Evolutionary conservation across 2,888 invertebrate species (phyloP), one percentile per base, ranked within the genome.

Genomic region (Drepana falcataria): DNA sequence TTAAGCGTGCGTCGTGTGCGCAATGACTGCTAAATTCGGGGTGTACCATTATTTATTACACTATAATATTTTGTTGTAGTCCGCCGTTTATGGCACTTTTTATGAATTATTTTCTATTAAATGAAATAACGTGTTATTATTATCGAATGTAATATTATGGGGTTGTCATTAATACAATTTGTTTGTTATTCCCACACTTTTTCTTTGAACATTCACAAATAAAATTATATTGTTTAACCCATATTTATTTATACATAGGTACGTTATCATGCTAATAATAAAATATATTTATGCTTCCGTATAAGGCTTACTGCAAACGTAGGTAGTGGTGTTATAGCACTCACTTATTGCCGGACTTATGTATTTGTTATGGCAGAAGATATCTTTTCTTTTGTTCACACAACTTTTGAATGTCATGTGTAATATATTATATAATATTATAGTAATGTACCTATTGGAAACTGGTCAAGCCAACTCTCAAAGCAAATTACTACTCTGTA

Each of bases 1-100:
- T 80, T 76, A 77, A 83, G 81, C 86, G 85, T 76, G 81, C 66
- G 77, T 68, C 79, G 81, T 81, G 80, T 76, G 79, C 79, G 82
- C 83, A 81, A 60, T 72, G 74, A 78, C 71, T 78, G 77, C 82
- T 78, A 79, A 81, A 87, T 86, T 83, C 85, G 85, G 90, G 89
- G 90, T 89, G 87, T 86, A 83, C 85, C 82, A 80, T 91, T 83
- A 90, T 90, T 91, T 91, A 91, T 90, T 84, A 81, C 83, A 75
- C 71, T 86, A 85, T 87, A 89, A 89, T 88, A 88, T 89, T 89
- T 87, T 81, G 88, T 80, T 84, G 80, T 83, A 82, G 81, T 83
- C 82, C 77, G 82, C 83, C 81, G 75, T 87, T 90, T 85, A 87
- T 86, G 75, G 79, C 76, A 71, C 73, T 85, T 85, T 86, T 86